Base-by-base conservation (phyloP, 2,797 vertebrate genomes). In the Ceyx erithaca region DNA sequence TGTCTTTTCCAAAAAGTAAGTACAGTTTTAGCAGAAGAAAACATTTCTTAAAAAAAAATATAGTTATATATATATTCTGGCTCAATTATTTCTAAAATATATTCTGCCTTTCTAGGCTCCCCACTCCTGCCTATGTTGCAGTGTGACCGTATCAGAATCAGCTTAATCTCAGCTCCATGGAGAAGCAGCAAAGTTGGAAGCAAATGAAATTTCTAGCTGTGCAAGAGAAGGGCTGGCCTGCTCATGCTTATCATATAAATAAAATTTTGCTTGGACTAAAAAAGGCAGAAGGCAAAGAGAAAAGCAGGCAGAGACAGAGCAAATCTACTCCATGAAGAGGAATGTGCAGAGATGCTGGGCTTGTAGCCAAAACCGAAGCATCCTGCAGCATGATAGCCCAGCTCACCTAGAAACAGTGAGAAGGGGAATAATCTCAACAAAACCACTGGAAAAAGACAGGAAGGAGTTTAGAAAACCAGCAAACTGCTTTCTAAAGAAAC, bases 311-410 rank as follows among this genome's bases (percentile, higher is more conserved):
- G n/a, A 77, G 17, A 62, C 26, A 54, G 14, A 72, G 85, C 55
- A 75, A 89, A 25, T 41, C 19, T 43, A 20, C 19, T 69, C 46
- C 51, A 69, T 80, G 85, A 85, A 75, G 31, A 90, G 12, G 33
- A 82, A 72, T 55, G 41, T 48, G 57, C 46, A 80, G 78, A 68
- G 71, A 45, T 70, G 21, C 78, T 69, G 90, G 83, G 88, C 79
- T 13, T 75, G 30, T 41, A 94, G 88, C 88, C 91, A 96, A 76
- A 90, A 25, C 33, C 37, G 59, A 84, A 82, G 45, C 52, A 82
- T 48, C 20, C 75, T 93, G 43, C 75, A 86, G 59, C 71, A 91
- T 2, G 14, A 46, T 80, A 88, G 21, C 43, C 43, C 68, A 78
- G 49, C 33, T 87, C 35, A 91, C 88, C 80, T 22, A 45, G 22